These are phyloP conservation scores for Pseudeuparius sepicola DNA, from an alignment of 2,888 invertebrate species.

Conservation along the genomic window DNA sequence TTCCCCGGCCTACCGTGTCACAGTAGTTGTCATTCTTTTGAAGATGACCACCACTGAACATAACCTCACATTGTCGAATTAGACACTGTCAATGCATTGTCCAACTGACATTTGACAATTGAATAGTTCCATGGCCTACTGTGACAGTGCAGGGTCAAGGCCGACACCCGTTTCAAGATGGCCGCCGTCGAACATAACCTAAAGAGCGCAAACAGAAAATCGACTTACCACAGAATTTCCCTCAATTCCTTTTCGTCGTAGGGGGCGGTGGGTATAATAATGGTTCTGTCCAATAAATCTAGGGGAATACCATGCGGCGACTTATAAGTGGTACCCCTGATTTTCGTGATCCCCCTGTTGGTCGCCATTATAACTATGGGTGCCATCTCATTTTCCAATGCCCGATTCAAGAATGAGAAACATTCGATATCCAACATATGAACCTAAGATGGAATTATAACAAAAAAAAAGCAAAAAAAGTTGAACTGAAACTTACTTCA, in stretches of 20 bases:
- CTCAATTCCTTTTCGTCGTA: slow-evolving; percentile 82
- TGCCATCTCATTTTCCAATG: slow-evolving; percentile 93
- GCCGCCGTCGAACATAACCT: background rate
- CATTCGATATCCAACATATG: slow-evolving; percentile 99
- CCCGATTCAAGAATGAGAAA: slow-evolving; percentile 95
- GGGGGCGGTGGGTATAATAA: slow-evolving; percentile 84
- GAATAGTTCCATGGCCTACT: too few relatives aligned
- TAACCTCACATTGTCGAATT: too few relatives aligned
- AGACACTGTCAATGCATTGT: too few relatives aligned
- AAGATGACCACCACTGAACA: too few relatives aligned
- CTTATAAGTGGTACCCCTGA: slow-evolving; percentile 70
- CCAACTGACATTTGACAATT: too few relatives aligned
- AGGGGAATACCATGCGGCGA: slow-evolving; percentile 97
- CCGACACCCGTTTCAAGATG: too few relatives aligned
- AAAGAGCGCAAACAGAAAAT: background rate
- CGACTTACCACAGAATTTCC: slow-evolving; percentile 66
- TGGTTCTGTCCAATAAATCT: slow-evolving; percentile 89
- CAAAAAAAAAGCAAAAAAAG: slow-evolving; percentile 7
- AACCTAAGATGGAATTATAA: slow-evolving; percentile 40
- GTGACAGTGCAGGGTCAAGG: too few relatives aligned
- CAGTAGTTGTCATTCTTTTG: too few relatives aligned
- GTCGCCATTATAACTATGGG: slow-evolving; percentile 99
- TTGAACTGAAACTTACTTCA: slow-evolving; percentile 51
- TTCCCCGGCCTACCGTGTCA: too few relatives aligned
- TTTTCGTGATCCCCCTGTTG: slow-evolving; percentile 88